Evolutionary conservation across 1,140 invertebrate genomes (phyloP).

Genomic region (Meteorus sp.): DNA sequence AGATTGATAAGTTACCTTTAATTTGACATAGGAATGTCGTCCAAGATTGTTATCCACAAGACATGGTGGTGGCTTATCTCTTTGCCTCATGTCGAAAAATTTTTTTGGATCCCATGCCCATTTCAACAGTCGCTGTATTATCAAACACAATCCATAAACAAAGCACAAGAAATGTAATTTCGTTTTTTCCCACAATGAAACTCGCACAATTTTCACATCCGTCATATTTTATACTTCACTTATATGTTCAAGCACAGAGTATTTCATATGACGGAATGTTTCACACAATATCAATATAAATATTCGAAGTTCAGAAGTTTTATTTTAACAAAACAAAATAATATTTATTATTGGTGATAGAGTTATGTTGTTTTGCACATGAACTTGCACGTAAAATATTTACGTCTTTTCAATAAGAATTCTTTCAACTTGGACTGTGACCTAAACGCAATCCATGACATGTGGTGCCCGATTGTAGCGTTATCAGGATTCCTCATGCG

Average conservation of each 20-base stretch:
- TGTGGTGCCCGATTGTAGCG: neutral
- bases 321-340: too few relatives aligned
- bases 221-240: slow-evolving; percentile 9
- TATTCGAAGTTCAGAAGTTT: neutral
- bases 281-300: too few relatives aligned
- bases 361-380: too few relatives aligned
- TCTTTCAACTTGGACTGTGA: neutral
- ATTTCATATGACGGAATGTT: neutral
- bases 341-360: too few relatives aligned
- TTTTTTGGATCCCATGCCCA: slow-evolving; percentile 61
- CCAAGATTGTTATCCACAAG: slow-evolving; percentile 64
- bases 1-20: slow-evolving; percentile 60
- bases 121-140: slow-evolving; percentile 55
- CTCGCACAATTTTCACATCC: slow-evolving; percentile 51
- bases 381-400: too few relatives aligned
- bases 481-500: slow-evolving; percentile 6
- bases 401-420: too few relatives aligned
- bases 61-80: slow-evolving; percentile 66
- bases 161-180: slow-evolving; percentile 59
- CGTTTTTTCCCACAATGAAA: slow-evolving; percentile 55
- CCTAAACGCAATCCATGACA: neutral
- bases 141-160: slow-evolving; percentile 59
- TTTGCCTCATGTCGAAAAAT: slow-evolving; percentile 49
- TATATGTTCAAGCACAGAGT: slow-evolving; percentile 5
- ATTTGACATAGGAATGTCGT: slow-evolving; percentile 67